Conservation (phyloP, 1,140 invertebrate species). For the Tetragnatha versicolor region DNA sequence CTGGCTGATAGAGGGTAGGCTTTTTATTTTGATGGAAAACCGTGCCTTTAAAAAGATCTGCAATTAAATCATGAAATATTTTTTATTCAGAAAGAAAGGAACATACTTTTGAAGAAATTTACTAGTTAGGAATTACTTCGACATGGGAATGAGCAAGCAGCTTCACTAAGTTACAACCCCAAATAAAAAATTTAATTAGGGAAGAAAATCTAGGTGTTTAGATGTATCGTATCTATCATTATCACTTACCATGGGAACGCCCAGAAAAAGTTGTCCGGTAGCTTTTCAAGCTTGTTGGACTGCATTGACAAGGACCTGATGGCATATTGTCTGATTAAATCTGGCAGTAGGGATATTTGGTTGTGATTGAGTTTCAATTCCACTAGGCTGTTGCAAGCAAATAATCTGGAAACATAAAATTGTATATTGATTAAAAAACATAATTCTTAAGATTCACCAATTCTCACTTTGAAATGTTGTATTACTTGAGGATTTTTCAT, state of each 20-base stretch:
- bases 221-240: neutral
- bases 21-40: no score
- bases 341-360: neutral
- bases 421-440: neutral
- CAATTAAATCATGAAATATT: no score
- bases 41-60: no score
- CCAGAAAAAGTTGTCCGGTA: conserved; percentile 38
- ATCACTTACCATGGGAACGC: conserved; percentile 22
- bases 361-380: conserved; percentile 29
- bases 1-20: no score
- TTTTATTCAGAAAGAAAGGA: no score
- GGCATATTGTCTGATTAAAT: neutral
- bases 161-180: neutral
- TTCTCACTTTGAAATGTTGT: no score
- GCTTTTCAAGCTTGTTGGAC: conserved; percentile 27
- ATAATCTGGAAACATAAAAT: conserved; percentile 14
- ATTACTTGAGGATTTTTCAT: neutral
- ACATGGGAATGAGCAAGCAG: neutral
- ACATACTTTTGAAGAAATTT: no score
- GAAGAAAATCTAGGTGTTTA: neutral
- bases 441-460: neutral
- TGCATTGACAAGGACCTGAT: conserved; percentile 17
- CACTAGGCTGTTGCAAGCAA: neutral
- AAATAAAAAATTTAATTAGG: neutral
- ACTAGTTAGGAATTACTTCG: no score